Evolutionary conservation across 2,888 invertebrate species (phyloP).

Genomic region (Azorinus chamasolen): DNA sequence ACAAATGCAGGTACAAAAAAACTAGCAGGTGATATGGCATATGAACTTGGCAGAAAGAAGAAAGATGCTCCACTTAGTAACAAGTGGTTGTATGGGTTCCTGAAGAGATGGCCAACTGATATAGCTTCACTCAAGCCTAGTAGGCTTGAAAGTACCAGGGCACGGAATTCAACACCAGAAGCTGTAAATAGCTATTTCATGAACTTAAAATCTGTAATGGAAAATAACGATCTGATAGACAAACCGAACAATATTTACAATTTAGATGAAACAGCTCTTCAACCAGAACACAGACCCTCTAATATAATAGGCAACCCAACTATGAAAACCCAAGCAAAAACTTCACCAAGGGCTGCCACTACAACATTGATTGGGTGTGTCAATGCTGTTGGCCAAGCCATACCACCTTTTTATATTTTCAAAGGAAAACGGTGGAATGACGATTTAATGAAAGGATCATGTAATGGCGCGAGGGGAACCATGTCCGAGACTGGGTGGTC

Average conservation of each 20-base stretch:
- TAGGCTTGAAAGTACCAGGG: slow-evolving; percentile 2
- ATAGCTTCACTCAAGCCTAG: slow-evolving; percentile 8
- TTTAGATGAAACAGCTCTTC: slow-evolving; percentile 36
- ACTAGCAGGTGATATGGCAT: slow-evolving; percentile 9
- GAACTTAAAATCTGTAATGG: slow-evolving; percentile 25
- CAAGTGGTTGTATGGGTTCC: slow-evolving; percentile 10
- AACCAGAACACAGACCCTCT: slow-evolving; percentile 30
- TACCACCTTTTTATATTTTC: slow-evolving; percentile 35
- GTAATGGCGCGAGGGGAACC: slow-evolving; percentile 9
- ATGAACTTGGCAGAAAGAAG: not conserved
- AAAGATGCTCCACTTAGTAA: slow-evolving; percentile 11
- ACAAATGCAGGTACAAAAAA: slow-evolving; percentile 6
- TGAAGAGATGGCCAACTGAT: slow-evolving; percentile 9
- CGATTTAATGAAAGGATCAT: slow-evolving; percentile 24
- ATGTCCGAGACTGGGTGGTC: slow-evolving; percentile 39
- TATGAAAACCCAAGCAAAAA: slow-evolving; percentile 23
- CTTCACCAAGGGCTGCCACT: slow-evolving; percentile 31
- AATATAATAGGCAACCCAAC: slow-evolving; percentile 17
- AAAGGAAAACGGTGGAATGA: slow-evolving; percentile 31
- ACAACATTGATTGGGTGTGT: slow-evolving; percentile 41
- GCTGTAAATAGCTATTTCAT: too few relatives aligned
- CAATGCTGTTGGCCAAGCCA: slow-evolving; percentile 24
- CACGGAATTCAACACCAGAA: slow-evolving; percentile 5
- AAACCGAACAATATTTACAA: slow-evolving; percentile 38
- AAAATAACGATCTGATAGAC: slow-evolving; percentile 15